Evolutionary conservation across 2,888 invertebrate species (phyloP), one percentile per base, ranked within the genome.

Genomic region (Achlya flavicornis): DNA sequence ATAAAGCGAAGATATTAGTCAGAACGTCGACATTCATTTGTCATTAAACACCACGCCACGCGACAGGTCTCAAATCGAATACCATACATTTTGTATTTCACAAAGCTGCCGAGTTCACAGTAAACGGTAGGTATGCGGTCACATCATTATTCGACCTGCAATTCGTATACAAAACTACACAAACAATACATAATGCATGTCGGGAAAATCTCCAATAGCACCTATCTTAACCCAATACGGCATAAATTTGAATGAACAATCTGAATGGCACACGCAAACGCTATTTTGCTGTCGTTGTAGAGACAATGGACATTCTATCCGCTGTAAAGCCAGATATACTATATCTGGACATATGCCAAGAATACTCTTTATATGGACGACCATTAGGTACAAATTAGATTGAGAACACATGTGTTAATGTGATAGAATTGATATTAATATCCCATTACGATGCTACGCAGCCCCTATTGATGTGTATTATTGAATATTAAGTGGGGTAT

Each of bases 271-370:
- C 68, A 72, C 64, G 70, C 75, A 75, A 65, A 69, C 70, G 66
- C 75, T 75, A 68, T 63, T 71, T 78, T 75, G 78, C 2, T 74
- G 73, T 78, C 72, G 73, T 67, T 76, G 67, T 69, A 80, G 80
- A 87, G 78, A 89, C 91, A 91, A 90, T 91, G 84, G 88, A 83
- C 87, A 89, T 89, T 89, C 86, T 87, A 86, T 84, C 75, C 74
- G 71, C 72, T 77, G 71, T 71, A 71, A 63, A 75, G 73, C 71
- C 73, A 74, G 70, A 74, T 75, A 74, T 67, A 72, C 65, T 71
- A 74, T 59, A 68, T 68, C 63, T 69, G 62, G 61, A 63, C 67
- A 70, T 66, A 64, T 62, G 46, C 65, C 57, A 66, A 68, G 62
- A 67, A 72, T 66, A 66, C 70, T 38, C 71, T 66, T 70, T 74